Percentiles rank a stretch among this genome's conserved stretches.
phyloP scores from a whole-genome alignment of 2,797 vertebrate genomes.

The Sebastes glaucus region DNA sequence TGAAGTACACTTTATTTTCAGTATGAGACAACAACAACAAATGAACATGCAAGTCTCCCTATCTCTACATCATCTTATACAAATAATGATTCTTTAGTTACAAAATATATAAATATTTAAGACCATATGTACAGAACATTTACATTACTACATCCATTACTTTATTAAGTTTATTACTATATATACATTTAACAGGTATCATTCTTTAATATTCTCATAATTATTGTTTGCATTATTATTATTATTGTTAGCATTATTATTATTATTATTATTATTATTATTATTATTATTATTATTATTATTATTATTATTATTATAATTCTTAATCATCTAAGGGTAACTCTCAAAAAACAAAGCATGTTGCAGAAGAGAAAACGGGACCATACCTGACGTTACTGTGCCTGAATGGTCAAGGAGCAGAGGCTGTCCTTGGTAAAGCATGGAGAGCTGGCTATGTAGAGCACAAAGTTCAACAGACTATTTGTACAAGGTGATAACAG shows the following conservation, averaged over 20 bases:
- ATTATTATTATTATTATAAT: slow-evolving; percentile 58
- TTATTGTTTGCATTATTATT: slow-evolving; percentile 72
- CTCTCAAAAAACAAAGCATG: slow-evolving; percentile 82
- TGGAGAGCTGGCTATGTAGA: slow-evolving; percentile 79
- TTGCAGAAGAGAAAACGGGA: slow-evolving; percentile 85
- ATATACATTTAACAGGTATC: slow-evolving; percentile 84
- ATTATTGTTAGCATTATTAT: slow-evolving; percentile 59
- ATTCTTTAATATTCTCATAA: slow-evolving; percentile 71
- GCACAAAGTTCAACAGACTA: slow-evolving; percentile 79
- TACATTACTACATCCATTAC: slow-evolving; percentile 91
- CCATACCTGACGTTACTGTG: slow-evolving; percentile 85
- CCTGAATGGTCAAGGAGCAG: slow-evolving; percentile 82
- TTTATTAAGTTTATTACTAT: slow-evolving; percentile 87
- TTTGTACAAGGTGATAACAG: slow-evolving; percentile 80
- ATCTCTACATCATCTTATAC: slow-evolving; percentile 85
- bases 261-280: slow-evolving; percentile 62
- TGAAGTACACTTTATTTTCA: slow-evolving; percentile 85
- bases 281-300: slow-evolving; percentile 57
- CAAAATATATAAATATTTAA: slow-evolving; percentile 91
- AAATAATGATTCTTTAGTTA: slow-evolving; percentile 88
- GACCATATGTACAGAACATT: slow-evolving; percentile 88
- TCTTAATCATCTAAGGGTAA: slow-evolving; percentile 78
- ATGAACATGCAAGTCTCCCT: slow-evolving; percentile 84
- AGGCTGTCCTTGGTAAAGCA: slow-evolving; percentile 80
- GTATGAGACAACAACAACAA: slow-evolving; percentile 84